Conservation (phyloP, 2,888 invertebrate genomes). For the Cantharis nigra region DNA sequence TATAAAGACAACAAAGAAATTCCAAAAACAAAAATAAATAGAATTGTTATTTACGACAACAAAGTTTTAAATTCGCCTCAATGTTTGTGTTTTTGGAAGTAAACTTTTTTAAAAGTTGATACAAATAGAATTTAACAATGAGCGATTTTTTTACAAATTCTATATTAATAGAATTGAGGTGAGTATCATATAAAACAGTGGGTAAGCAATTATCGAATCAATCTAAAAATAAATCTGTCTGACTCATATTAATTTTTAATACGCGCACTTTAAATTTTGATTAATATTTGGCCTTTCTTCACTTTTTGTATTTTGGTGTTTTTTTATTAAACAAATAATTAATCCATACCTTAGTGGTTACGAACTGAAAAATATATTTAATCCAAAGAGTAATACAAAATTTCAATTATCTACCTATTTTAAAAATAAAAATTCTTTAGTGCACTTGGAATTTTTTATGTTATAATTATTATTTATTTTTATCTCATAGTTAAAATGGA, state of each 20-base stretch:
- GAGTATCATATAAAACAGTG: neutral
- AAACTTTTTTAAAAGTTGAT: neutral
- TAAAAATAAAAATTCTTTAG: neutral
- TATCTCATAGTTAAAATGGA: neutral
- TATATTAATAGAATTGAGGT: conserved; percentile 6
- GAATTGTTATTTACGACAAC: neutral
- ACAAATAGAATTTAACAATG: neutral
- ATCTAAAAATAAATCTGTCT: neutral
- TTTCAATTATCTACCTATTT: neutral
- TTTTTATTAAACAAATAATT: neutral
- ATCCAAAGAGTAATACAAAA: neutral
- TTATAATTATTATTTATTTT: neutral
- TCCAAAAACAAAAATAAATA: neutral
- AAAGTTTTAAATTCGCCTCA: neutral
- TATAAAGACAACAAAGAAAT: neutral
- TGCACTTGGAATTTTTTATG: neutral
- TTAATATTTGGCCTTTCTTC: neutral
- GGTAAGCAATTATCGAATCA: neutral
- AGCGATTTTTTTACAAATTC: neutral
- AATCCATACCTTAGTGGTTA: neutral
- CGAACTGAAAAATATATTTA: neutral
- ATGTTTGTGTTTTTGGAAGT: neutral
- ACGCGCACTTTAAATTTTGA: neutral
- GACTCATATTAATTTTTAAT: neutral
- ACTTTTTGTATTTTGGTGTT: neutral